Evolutionary conservation across 2,888 invertebrate genomes (phyloP), one percentile per base, ranked within the genome.

Genomic region (Choristoneura rosaceana): DNA sequence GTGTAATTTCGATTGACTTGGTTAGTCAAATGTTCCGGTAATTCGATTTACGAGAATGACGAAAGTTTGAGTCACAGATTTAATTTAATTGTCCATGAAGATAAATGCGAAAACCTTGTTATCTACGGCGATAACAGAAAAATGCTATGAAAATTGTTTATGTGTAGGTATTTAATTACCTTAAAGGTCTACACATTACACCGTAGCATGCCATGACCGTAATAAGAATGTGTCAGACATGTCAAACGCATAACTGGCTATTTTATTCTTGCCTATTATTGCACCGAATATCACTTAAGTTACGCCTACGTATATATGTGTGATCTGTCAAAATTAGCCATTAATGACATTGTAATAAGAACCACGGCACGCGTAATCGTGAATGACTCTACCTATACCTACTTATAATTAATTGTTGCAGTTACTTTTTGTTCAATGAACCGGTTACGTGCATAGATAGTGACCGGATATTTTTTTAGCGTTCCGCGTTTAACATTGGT

Each of bases 1-100:
- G 5, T 52, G 52, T 15, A 52, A 52, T 55, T 55, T 10, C 55
- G 12, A 55, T 55, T 55, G 4, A 55, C 25, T 55, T 55, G 55
- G 25, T 25, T 55, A 55, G n/a, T 55, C 0, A 25, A 55, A 55
- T 12, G 55, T n/a, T 25, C 17, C 2, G 15, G 5, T 2, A 52
- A 52, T 15, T 52, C 2, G 15, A 52, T 17, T 17, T 52, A 17
- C 52, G 8, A 52, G 12, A 55, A 10, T 25, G 17, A 25, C 55
- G 55, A 55, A 55, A 17, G 55, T 25, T 55, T 43, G 17, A 65
- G 47, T 25, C 34, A 65, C 65, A 47, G n/a, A 14, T 45, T 45
- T 47, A 64, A 64, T 65, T n/a, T 9, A 65, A 65, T 65, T 47
- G 15, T 50, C 50, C 45, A 25, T 65, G 33, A 47, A 47, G 50